Percentiles rank a stretch among this genome's conserved stretches.
Evolutionary conservation across 1,140 invertebrate genomes (phyloP).

Genomic region (Plutomurus gul): DNA sequence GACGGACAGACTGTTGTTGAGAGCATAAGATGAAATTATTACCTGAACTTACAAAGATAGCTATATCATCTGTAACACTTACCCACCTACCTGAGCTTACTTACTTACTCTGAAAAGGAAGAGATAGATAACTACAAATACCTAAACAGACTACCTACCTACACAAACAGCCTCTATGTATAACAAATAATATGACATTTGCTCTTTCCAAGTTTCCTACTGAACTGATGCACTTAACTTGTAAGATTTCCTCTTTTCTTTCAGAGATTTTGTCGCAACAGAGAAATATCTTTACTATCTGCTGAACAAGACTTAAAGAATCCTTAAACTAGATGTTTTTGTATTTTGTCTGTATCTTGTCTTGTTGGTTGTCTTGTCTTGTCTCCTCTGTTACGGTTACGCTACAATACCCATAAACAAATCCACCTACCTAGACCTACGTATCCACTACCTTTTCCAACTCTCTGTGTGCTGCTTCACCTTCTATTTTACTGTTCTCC

Average conservation of each 20-base stretch:
- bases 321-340: constrained; percentile 22
- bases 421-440: constrained; percentile 27
- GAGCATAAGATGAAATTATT: constrained; percentile 24
- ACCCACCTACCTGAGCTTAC: constrained; percentile 1
- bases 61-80: constrained; percentile 13
- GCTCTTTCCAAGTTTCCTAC: constrained; percentile 6
- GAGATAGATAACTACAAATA: background rate
- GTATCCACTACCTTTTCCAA: too few species aligned
- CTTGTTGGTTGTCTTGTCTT: constrained; percentile 7
- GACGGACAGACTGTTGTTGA: constrained; percentile 14
- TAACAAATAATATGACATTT: constrained; percentile 19
- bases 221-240: background rate
- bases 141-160: background rate
- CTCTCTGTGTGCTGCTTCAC: too few species aligned
- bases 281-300: constrained; percentile 13
- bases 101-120: too few species aligned
- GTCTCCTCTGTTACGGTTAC: constrained; percentile 19
- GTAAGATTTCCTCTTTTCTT: background rate
- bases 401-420: constrained; percentile 26
- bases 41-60: background rate
- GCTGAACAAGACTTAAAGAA: constrained; percentile 21
- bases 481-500: background rate
- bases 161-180: too few species aligned
- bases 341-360: constrained; percentile 17
- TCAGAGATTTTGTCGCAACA: constrained; percentile 3